Conservation (phyloP, 2,113 vertebrate genomes). For the Myxocyprinus asiaticus region DNA sequence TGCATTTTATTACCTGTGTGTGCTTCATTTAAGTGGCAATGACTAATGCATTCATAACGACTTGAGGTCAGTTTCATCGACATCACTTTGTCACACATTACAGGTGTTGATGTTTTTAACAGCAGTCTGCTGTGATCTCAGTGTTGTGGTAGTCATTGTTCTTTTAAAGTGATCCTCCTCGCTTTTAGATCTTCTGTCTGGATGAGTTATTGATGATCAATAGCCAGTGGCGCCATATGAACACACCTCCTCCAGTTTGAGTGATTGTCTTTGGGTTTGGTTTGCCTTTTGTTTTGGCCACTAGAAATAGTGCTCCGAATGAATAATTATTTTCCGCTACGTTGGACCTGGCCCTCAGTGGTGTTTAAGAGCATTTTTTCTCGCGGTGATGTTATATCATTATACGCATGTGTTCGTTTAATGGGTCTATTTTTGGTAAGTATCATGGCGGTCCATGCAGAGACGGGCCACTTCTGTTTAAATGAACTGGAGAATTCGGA, state of each 20-base stretch:
- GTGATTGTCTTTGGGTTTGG: neutral
- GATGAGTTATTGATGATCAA: neutral
- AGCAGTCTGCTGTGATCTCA: too few species aligned
- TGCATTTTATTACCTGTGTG: too few species aligned
- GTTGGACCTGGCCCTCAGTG: neutral
- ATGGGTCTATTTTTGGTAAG: conserved; percentile 12
- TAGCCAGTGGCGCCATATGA: neutral
- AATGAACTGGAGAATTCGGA: too few species aligned
- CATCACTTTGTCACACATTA: neutral
- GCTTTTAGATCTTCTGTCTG: neutral
- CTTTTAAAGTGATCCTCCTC: too few species aligned
- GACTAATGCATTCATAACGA: neutral
- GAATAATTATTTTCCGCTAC: too few species aligned
- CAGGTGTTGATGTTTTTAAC: neutral
- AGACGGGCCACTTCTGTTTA: neutral
- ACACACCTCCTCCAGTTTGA: too few species aligned
- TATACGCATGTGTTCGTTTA: neutral
- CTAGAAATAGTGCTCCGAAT: neutral
- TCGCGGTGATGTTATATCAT: neutral
- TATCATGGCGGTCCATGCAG: conserved; percentile 21
- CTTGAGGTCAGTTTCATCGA: neutral
- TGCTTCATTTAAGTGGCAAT: too few species aligned
- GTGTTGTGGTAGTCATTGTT: too few species aligned
- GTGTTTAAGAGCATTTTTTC: neutral
- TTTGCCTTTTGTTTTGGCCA: too few species aligned